Evolutionary conservation across 2,888 invertebrate species (phyloP).

Genomic region (Zonitis immaculata): DNA sequence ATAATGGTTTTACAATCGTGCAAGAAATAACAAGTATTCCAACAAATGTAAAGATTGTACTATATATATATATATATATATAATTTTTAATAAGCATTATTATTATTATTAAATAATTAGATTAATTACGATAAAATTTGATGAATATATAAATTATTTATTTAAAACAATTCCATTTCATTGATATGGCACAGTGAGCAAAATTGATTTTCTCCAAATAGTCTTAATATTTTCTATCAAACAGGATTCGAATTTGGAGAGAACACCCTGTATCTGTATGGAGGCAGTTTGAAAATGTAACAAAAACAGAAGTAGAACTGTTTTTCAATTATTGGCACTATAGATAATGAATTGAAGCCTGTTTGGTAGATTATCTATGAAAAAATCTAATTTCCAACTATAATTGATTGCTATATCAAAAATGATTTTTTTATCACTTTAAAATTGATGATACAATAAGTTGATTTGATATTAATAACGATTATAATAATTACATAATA

Average conservation of each 20-base stretch:
- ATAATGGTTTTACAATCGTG: background rate
- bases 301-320: too few relatives aligned
- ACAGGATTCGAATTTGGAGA: background rate
- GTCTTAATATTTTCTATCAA: background rate
- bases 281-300: background rate
- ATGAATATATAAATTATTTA: conserved; percentile 9
- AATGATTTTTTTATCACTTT: background rate
- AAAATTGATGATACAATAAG: background rate
- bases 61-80: background rate
- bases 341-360: background rate
- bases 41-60: background rate
- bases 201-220: conserved; percentile 1
- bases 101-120: background rate
- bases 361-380: background rate
- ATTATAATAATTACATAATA: background rate
- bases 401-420: background rate
- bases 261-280: background rate
- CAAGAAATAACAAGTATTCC: background rate
- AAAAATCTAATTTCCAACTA: background rate
- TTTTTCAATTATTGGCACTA: background rate
- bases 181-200: conserved; percentile 10
- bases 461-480: background rate
- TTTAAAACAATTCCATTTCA: background rate
- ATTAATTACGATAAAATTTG: background rate
- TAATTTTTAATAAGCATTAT: background rate